Evolutionary conservation across 2,888 invertebrate species (phyloP).

Genomic region (Kuschelorhynchus macadamiae): DNA sequence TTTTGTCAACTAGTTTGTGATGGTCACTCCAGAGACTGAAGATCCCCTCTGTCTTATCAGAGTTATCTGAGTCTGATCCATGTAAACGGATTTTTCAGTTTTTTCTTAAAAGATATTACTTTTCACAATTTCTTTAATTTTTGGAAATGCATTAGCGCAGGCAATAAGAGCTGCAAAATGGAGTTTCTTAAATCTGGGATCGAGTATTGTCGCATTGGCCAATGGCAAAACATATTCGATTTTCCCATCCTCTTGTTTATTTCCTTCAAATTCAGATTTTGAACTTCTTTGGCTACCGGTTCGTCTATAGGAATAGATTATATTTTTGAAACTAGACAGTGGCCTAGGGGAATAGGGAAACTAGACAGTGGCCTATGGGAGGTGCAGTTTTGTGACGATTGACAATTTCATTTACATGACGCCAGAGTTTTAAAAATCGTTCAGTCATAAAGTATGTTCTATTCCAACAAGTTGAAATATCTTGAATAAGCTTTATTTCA

Average conservation of each 20-base stretch:
- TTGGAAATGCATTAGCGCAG: neutral
- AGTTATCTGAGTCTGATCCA: slow-evolving; percentile 16
- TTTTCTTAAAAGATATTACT: neutral
- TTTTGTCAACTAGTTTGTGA: slow-evolving; percentile 63
- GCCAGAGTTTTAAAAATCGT: too few relatives aligned
- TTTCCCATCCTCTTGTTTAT: slow-evolving; percentile 6
- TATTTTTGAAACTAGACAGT: slow-evolving; percentile 2
- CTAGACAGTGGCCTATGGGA: too few relatives aligned
- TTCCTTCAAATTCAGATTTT: neutral
- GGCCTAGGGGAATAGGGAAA: too few relatives aligned
- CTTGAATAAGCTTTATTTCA: too few relatives aligned
- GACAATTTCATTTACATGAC: too few relatives aligned
- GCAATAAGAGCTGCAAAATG: slow-evolving; percentile 8
- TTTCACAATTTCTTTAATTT: slow-evolving; percentile 11
- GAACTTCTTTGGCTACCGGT: slow-evolving; percentile 3
- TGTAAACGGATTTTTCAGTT: neutral
- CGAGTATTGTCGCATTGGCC: slow-evolving; percentile 9
- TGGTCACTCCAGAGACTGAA: slow-evolving; percentile 66
- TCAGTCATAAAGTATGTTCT: too few relatives aligned
- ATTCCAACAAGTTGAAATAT: too few relatives aligned
- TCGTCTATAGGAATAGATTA: neutral
- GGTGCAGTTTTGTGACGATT: too few relatives aligned
- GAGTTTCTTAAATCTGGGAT: slow-evolving; percentile 20
- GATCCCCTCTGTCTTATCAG: neutral
- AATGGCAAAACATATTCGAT: slow-evolving; percentile 8